Conservation (phyloP, 2,888 invertebrate genomes). For the Melieria omissa region DNA sequence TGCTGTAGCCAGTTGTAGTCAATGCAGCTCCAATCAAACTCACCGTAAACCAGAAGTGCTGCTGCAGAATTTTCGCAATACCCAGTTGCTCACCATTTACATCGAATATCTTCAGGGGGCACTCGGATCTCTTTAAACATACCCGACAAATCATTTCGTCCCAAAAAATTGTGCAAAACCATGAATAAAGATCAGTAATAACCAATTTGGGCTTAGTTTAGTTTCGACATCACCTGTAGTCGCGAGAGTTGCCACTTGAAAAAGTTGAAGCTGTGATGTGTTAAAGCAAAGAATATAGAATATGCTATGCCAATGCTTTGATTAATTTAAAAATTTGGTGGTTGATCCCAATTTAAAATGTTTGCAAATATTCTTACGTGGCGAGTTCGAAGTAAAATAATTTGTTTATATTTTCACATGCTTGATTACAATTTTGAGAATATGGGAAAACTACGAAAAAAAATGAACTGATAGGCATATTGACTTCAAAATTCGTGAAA, state of each 20-base stretch:
- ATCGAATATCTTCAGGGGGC: constrained; percentile 59
- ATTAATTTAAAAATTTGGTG: no score
- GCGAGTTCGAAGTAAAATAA: no score
- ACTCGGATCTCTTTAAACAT: constrained; percentile 55
- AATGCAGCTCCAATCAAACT: background rate
- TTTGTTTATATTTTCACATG: no score
- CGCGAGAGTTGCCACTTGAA: background rate
- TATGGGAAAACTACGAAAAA: no score
- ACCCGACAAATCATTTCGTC: constrained; percentile 57
- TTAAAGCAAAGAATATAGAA: no score
- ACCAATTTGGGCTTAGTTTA: no score
- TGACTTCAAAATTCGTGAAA: no score
- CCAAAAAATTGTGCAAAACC: background rate
- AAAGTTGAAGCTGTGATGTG: background rate
- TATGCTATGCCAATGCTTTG: no score
- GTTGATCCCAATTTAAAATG: no score
- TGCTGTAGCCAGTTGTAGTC: background rate
- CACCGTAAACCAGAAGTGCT: constrained; percentile 65
- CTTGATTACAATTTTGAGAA: no score
- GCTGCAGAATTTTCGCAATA: constrained; percentile 56
- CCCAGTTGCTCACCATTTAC: constrained; percentile 49
- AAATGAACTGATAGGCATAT: no score
- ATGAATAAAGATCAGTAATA: constrained; percentile 1
- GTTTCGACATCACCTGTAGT: background rate
- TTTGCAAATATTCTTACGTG: no score